A percentile compares a stretch with the other conserved stretches of the same genome.
Conservation (phyloP, 2,113 vertebrate species). For the Clarias macrocephalus region DNA sequence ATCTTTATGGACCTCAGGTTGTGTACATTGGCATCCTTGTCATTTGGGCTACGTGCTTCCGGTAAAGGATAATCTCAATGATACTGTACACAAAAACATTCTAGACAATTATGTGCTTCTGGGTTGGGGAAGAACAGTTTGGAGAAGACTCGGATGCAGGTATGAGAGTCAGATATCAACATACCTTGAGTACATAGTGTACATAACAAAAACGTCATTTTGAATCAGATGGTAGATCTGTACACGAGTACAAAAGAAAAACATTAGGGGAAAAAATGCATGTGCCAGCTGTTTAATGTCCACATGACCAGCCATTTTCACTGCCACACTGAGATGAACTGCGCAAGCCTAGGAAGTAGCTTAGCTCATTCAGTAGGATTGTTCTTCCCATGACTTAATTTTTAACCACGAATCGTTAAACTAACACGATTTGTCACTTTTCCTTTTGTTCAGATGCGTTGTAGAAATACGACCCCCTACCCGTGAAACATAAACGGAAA, state of each 20-base stretch:
- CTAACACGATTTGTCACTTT: not conserved
- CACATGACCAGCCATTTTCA: not conserved
- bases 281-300: not conserved
- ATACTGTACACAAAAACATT: not conserved
- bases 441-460: not conserved
- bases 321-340: not conserved
- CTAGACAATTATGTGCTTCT: not conserved
- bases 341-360: not conserved
- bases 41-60: not conserved
- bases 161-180: not conserved
- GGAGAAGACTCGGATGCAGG: not conserved
- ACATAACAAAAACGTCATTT: not conserved
- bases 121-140: not conserved
- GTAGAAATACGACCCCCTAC: not conserved
- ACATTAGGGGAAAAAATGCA: not conserved
- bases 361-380: not conserved
- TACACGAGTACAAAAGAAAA: not conserved
- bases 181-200: not conserved
- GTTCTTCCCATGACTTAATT: not conserved
- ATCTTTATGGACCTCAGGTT: not conserved
- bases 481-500: not conserved
- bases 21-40: not conserved
- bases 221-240: not conserved
- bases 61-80: not conserved
- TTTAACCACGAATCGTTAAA: slow-evolving; percentile 1